Evolutionary conservation across 2,113 vertebrate species (phyloP).

Genomic region (Petrocephalus zakoni): DNA sequence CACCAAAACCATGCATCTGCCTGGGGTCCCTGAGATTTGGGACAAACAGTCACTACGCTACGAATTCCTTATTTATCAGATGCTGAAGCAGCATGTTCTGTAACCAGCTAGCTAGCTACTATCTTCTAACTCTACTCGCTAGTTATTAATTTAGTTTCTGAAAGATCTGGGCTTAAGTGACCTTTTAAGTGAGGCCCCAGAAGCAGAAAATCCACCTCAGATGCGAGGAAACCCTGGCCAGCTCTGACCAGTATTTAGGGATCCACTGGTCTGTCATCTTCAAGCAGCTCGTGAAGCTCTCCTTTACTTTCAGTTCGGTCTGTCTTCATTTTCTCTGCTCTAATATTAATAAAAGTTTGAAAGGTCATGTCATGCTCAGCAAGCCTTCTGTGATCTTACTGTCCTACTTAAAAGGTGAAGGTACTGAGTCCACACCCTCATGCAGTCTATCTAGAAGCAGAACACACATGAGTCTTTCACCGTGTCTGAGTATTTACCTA

Average conservation of each 20-base stretch:
- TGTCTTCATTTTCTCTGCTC: not conserved
- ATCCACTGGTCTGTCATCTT: not conserved
- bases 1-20: not conserved
- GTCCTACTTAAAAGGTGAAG: not conserved
- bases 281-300: not conserved
- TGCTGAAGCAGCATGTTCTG: not conserved
- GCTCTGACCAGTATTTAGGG: not conserved
- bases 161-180: not conserved
- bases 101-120: not conserved
- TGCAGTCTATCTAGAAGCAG: not conserved
- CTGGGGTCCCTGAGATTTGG: not conserved
- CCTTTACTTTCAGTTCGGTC: not conserved
- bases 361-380: not conserved
- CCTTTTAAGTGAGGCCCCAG: no score
- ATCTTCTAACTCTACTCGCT: not conserved
- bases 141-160: not conserved
- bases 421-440: not conserved
- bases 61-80: not conserved
- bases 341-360: constrained; percentile 4
- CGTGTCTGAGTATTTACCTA: not conserved
- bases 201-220: no score
- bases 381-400: not conserved
- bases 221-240: not conserved
- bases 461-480: not conserved
- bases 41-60: not conserved